Conservation (phyloP, 2,113 vertebrate species). For the Anhinga anhinga region DNA sequence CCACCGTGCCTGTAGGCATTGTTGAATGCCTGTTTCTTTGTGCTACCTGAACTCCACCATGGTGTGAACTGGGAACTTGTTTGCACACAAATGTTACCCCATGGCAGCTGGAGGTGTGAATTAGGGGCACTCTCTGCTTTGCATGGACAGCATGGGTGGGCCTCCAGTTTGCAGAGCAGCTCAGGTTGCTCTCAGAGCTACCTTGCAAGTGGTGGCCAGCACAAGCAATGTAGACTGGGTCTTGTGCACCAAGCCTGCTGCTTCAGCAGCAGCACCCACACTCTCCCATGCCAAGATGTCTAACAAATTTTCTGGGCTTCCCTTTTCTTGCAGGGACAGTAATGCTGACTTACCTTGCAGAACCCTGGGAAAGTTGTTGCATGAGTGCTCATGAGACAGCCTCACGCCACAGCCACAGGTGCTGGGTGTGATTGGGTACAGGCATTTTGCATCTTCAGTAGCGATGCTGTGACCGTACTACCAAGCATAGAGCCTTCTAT, state of each 20-base stretch:
- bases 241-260: not conserved
- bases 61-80: not conserved
- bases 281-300: accelerated
- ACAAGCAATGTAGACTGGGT: not conserved
- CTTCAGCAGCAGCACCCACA: accelerated
- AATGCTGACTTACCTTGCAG: accelerated
- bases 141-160: accelerated
- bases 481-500: not conserved
- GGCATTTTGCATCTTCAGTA: not conserved
- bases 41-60: accelerated
- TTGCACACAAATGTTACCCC: not conserved
- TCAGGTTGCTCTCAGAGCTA: not conserved
- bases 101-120: accelerated
- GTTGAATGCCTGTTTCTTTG: accelerated
- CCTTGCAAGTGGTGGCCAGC: not conserved
- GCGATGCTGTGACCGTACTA: not conserved
- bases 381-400: not conserved
- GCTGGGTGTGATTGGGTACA: not conserved
- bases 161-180: not conserved
- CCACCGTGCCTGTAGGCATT: accelerated
- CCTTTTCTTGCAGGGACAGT: accelerated
- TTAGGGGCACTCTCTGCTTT: not conserved
- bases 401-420: not conserved
- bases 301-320: not conserved
- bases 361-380: not conserved